Evolutionary conservation across 1,140 invertebrate genomes (phyloP).

Genomic region (Chrysoperla carnea): DNA sequence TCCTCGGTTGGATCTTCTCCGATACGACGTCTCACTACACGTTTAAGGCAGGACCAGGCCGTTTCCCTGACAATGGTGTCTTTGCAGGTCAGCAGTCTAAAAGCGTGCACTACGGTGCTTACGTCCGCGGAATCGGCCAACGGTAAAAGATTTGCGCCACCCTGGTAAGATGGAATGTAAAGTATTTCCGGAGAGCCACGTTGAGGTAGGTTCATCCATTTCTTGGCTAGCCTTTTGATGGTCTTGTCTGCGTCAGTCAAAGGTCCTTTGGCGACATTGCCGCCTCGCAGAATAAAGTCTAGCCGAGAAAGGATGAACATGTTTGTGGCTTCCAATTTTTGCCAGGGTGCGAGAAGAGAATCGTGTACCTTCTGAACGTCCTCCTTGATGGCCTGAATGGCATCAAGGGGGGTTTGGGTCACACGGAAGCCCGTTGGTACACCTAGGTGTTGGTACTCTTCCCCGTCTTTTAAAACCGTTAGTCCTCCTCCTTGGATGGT

Average conservation of each 20-base stretch:
- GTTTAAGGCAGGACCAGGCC: slow-evolving; percentile 7
- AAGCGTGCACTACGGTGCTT: slow-evolving; percentile 11
- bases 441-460: slow-evolving; percentile 14
- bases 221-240: slow-evolving; percentile 11
- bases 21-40: slow-evolving; percentile 1
- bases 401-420: slow-evolving; percentile 8
- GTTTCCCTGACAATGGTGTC: slow-evolving; percentile 7
- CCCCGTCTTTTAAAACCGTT: slow-evolving; percentile 4
- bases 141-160: slow-evolving; percentile 11
- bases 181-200: slow-evolving; percentile 13
- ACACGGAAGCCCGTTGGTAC: slow-evolving; percentile 13
- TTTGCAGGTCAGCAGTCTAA: slow-evolving; percentile 10
- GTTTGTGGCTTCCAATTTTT: slow-evolving; percentile 18
- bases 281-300: slow-evolving; percentile 14
- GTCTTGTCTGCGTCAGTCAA: slow-evolving; percentile 8
- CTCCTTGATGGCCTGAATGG: slow-evolving; percentile 5
- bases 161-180: slow-evolving; percentile 7
- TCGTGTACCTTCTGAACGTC: slow-evolving; percentile 8
- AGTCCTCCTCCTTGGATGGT: slow-evolving; percentile 4
- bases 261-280: slow-evolving; percentile 7
- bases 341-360: slow-evolving; percentile 19
- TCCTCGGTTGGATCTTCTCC: slow-evolving; percentile 1
- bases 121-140: slow-evolving; percentile 10
- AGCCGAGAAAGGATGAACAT: slow-evolving; percentile 18
- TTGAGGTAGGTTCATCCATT: slow-evolving; percentile 14